Base-by-base conservation (phyloP, 1,140 invertebrate genomes). In the Leguminivora glycinivorella region DNA sequence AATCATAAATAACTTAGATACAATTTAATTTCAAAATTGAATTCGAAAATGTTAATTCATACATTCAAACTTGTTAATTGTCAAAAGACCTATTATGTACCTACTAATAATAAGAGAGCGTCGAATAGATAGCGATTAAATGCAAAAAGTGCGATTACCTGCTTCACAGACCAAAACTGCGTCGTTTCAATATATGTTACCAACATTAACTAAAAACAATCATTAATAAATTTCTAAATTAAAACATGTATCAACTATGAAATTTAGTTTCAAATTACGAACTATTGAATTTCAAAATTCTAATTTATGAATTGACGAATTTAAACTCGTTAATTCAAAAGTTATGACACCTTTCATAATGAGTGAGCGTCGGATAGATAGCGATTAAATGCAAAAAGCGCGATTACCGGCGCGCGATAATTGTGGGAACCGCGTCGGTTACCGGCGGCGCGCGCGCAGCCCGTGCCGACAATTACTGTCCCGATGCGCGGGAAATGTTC, bases 371-470 rank as follows among this genome's bases (percentile, higher is more conserved):
- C 5, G 47, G 22, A 43, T 43, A 43, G 40, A 43, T 43, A 52
- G 19, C 47, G 47, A 52, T 52, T 52, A 52, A 52, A 52, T 52
- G 47, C 47, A 52, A 52, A 52, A 52, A 52, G 47, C 43, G 47
- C 19, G 47, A 52, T 52, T 22, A 58, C 24, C 56, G 24, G 22
- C 22, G 25, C 25, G 56, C 25, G 56, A 25, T 58, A 58, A 58
- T 58, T 26, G 56, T 52, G 47, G 47, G 24, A 58, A 26, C 56
- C 22, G 22, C 25, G 56, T 29, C 58, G 58, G 7, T 63, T 63
- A 63, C 58, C 58, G 58, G 6, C 58, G 58, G 58, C 58, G 58
- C 58, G 58, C 26, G 58, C 58, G 58, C 58, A 63, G 56, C 58
- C 25, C 56, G 56, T 60, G 56, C 56, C 24, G 24, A 26, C 58